Evolutionary conservation across 2,113 vertebrate genomes (phyloP), one percentile per base, ranked within the genome.

Genomic region (Pachyramphus minor): DNA sequence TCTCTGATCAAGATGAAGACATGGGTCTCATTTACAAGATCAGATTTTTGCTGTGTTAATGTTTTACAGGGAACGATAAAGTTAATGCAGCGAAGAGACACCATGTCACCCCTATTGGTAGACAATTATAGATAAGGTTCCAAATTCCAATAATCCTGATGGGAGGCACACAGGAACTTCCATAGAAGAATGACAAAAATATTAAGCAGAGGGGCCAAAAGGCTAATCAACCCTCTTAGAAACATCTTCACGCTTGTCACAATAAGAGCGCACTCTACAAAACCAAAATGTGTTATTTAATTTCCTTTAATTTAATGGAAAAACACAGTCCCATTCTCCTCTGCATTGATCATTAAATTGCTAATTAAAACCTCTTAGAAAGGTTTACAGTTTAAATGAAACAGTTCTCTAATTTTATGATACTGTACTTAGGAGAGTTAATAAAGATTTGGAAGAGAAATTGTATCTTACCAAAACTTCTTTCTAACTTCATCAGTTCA

Each of bases 41-140:
- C 81, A 92, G 79, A 96, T 87, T 97, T 98, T 97, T 97, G 93
- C 94, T 87, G 81, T 63, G 93, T 93, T 98, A 97, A 97, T 97
- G 87, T 96, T 98, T 98, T 93, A 97, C 82, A 94, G 27, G 39
- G 90, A 96, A 96, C 22, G 53, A 96, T 97, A 96, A 97, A 97
- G 94, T 97, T 96, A 97, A 97, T 95, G 89, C 63, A 94, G 91
- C 56, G 12, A 63, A 96, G 90, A 97, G 91, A 96, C 27, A 95
- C 60, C 89, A n/a, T 89, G 89, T 93, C 87, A 91, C 81, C 68
- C 71, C 90, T 62, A 89, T 89, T 89, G 67, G 87, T 87, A 97
- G 94, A 93, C 82, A 94, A 96, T 95, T 97, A 97, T 75, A 97
- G 94, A 92, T 90, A 96, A 94, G 73, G 55, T 60, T 89, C 64